Conservation (phyloP, 2,113 vertebrate species). For the Platysternon megacephalum region DNA sequence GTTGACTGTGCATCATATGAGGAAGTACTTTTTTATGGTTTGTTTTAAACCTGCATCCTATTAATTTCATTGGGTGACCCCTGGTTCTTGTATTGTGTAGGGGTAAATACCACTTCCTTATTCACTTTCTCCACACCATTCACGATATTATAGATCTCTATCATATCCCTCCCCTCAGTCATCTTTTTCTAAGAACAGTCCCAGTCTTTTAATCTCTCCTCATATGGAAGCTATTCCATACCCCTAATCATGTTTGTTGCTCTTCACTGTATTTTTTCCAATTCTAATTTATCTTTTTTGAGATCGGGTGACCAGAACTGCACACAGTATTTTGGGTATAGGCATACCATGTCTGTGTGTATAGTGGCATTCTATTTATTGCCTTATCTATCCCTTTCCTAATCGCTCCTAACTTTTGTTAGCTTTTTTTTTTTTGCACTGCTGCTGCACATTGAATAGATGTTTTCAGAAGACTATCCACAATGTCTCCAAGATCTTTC, state of each 20-base stretch:
- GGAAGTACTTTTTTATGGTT: not conserved
- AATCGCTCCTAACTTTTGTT: not conserved
- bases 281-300: not conserved
- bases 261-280: not conserved
- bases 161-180: not conserved
- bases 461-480: not conserved
- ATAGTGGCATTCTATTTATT: not conserved
- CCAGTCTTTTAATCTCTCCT: not conserved
- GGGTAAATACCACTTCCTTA: not conserved
- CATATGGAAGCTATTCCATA: not conserved
- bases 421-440: not conserved
- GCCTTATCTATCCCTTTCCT: not conserved
- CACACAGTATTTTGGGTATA: not conserved
- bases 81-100: not conserved
- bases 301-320: not conserved
- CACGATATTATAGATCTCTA: not conserved
- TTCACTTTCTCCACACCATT: not conserved
- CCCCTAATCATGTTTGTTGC: not conserved
- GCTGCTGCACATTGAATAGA: not conserved
- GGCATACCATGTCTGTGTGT: not conserved
- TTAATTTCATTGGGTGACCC: not conserved
- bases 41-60: not conserved
- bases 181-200: not conserved
- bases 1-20: not conserved
- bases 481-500: not conserved